phyloP scores from a whole-genome alignment of 1,140 invertebrate genomes.

The Stenopsyche tienmushanensis region DNA sequence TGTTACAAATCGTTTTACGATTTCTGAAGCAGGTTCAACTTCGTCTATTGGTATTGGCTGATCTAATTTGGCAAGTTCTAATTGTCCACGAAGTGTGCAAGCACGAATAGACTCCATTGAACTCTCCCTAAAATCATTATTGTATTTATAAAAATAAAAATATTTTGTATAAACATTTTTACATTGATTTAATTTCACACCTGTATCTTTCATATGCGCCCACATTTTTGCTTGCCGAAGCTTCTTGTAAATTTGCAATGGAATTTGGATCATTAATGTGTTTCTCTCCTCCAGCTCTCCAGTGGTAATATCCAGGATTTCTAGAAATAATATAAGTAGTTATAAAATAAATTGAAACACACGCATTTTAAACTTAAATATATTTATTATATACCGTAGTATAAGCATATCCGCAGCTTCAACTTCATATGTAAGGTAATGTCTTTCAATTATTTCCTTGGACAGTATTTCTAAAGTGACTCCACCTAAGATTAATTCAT shows the following conservation, averaged over 20 bases:
- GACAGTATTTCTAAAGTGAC: conserved; percentile 88
- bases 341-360: conserved; percentile 9
- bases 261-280: conserved; percentile 96
- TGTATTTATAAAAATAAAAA: neutral
- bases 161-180: neutral
- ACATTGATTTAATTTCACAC: conserved; percentile 39
- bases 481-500: conserved; percentile 65
- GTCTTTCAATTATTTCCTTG: conserved; percentile 82
- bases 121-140: conserved; percentile 62
- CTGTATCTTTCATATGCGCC: conserved; percentile 81
- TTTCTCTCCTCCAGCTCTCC: conserved; percentile 95
- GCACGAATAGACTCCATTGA: conserved; percentile 83
- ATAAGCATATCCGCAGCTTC: conserved; percentile 74
- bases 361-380: neutral
- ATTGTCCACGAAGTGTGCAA: conserved; percentile 90
- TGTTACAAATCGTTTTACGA: conserved; percentile 84
- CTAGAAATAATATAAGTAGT: conserved; percentile 46
- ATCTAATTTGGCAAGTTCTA: conserved; percentile 79
- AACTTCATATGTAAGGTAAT: conserved; percentile 76
- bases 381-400: conserved; percentile 55
- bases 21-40: conserved; percentile 90
- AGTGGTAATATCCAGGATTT: conserved; percentile 95
- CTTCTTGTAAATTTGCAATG: conserved; percentile 91
- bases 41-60: conserved; percentile 79
- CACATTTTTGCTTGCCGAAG: conserved; percentile 77